A percentile compares a stretch with the other conserved stretches of the same genome.
These are phyloP conservation scores for Champsocephalus esox DNA, from an alignment of 2,797 vertebrate genomes.

Conservation along the genomic window DNA sequence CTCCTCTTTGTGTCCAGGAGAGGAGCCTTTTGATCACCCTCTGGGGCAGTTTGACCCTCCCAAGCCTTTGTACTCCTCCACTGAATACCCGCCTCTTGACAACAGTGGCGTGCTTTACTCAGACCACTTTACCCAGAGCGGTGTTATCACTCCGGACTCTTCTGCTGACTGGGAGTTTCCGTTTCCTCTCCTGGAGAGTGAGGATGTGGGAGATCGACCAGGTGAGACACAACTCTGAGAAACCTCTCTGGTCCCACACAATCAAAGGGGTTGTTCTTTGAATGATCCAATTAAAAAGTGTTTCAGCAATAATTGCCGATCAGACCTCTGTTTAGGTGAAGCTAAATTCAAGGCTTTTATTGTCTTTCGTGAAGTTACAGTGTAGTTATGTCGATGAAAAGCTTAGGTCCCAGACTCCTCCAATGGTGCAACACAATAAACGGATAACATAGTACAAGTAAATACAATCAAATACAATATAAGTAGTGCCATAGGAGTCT, in stretches of 20 bases:
- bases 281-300: neutral
- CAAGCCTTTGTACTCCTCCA: conserved; percentile 39
- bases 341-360: neutral
- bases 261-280: neutral
- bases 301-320: neutral
- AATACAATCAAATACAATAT: no score
- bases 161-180: conserved; percentile 64
- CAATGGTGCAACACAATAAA: no score
- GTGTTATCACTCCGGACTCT: conserved; percentile 39
- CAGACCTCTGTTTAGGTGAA: neutral
- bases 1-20: conserved; percentile 45
- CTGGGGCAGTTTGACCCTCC: conserved; percentile 32
- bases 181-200: conserved; percentile 56
- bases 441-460: no score
- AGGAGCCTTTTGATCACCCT: conserved; percentile 43
- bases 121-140: conserved; percentile 25
- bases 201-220: neutral
- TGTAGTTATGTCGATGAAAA: no score
- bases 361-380: no score
- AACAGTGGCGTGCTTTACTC: conserved; percentile 25
- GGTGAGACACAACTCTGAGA: conserved; percentile 49
- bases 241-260: neutral
- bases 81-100: conserved; percentile 42
- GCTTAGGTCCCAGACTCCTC: no score
- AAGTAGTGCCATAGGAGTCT: no score